A percentile compares a stretch with the other conserved stretches of the same genome.
phyloP scores from a whole-genome alignment of 2,888 invertebrate species.

The Apodemia duryi region DNA sequence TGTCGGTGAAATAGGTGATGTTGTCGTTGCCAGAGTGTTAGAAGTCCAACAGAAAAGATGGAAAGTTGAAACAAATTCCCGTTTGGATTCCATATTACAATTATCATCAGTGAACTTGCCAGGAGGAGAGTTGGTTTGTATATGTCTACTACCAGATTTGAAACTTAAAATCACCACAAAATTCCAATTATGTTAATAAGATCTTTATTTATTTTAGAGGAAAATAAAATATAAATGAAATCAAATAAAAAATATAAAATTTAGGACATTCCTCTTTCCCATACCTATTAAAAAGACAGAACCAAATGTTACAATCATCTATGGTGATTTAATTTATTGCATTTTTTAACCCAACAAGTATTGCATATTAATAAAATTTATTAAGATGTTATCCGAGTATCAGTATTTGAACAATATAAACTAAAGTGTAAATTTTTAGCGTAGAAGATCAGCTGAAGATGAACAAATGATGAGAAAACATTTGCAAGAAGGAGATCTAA shows the following conservation, averaged over 20 bases:
- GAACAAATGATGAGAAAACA: conserved; percentile 98
- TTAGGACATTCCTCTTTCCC: too few relatives aligned
- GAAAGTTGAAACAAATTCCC: conserved; percentile 96
- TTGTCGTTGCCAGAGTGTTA: conserved; percentile 95
- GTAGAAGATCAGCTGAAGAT: conserved; percentile 95
- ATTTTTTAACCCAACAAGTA: too few relatives aligned
- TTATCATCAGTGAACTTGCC: conserved; percentile 97
- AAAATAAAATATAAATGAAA: too few relatives aligned
- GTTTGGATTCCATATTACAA: conserved; percentile 91
- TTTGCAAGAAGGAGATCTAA: conserved; percentile 95
- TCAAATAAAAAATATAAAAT: too few relatives aligned
- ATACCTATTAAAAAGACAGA: too few relatives aligned
- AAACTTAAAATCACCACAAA: too few relatives aligned
- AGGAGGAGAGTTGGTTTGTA: conserved; percentile 93
- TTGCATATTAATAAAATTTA: too few relatives aligned
- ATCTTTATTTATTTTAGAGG: too few relatives aligned
- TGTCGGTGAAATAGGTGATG: conserved; percentile 97
- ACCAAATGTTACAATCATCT: too few relatives aligned
- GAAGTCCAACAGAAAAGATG: conserved; percentile 97
- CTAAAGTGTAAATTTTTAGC: conserved; percentile 59
- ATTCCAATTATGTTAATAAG: too few relatives aligned
- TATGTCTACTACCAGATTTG: background rate
- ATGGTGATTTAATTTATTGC: too few relatives aligned
- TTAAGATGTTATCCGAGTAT: background rate
- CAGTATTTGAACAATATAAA: background rate